Percentiles rank a stretch among this genome's conserved stretches.
Evolutionary conservation across 2,113 vertebrate species (phyloP).

Genomic region (Vulpes lagopus): DNA sequence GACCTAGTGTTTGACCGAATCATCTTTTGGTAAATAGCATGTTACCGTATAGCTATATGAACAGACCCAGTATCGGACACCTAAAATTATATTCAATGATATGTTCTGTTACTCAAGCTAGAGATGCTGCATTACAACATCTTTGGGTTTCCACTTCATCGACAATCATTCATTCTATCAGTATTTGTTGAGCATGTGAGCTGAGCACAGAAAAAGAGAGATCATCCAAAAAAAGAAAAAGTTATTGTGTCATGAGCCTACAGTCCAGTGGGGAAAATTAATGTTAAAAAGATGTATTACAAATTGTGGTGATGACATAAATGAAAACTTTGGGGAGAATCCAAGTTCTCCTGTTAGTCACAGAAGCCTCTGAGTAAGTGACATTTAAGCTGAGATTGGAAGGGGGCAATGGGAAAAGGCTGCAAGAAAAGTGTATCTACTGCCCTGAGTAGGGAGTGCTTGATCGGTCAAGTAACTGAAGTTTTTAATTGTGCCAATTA

Average conservation of each 20-base stretch:
- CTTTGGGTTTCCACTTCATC: not conserved
- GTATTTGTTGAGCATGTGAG: not conserved
- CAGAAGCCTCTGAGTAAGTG: not conserved
- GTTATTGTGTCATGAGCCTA: not conserved
- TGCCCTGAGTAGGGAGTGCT: not conserved
- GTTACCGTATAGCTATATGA: not conserved
- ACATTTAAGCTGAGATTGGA: not conserved
- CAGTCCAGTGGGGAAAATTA: not conserved
- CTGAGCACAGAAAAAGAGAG: not conserved
- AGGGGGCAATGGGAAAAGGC: not conserved
- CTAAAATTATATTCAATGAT: not conserved
- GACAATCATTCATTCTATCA: not conserved
- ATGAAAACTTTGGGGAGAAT: not conserved
- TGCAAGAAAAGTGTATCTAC: not conserved
- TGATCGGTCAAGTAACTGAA: not conserved
- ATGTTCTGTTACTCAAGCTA: not conserved
- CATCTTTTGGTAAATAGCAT: not conserved
- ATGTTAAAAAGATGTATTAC: not conserved
- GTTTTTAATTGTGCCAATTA: not conserved
- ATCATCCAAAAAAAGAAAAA: not conserved
- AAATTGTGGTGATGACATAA: not conserved
- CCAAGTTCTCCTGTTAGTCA: not conserved
- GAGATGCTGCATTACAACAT: not conserved
- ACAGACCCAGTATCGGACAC: not conserved
- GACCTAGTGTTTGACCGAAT: not conserved